Evolutionary conservation across 1,140 invertebrate species (phyloP), one percentile per base, ranked within the genome.

Genomic region (Drosophila novamexicana): DNA sequence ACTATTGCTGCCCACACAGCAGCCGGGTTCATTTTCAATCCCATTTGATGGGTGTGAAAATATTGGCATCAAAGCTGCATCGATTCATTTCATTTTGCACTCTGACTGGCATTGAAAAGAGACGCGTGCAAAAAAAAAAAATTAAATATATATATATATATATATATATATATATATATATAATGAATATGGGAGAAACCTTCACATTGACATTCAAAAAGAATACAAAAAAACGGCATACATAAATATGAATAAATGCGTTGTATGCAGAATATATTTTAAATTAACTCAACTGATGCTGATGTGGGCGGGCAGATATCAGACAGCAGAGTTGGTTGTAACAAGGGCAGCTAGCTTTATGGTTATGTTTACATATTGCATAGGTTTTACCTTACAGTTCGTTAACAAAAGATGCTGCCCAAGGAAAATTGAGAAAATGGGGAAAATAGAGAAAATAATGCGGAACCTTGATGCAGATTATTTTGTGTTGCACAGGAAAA

Each of bases 141-240:
- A 10, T 7, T 5, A 47, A 47, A 47, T 22, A n/a, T n/a, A n/a
- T n/a, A n/a, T n/a, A n/a, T n/a, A n/a, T n/a, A n/a, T n/a, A n/a
- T n/a, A n/a, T n/a, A 14, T 14, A 14, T 0, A 9, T 29, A 18
- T 10, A 49, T 18, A 9, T 29, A 18, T 18, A 49, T 34, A 36
- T 14, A 37, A 39, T 14, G 29, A 14, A 62, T 49, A 32, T 16
- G 10, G 7, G 14, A 45, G 56, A 63, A 77, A 75, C 54, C 59
- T 75, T 75, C 54, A 50, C 70, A 77, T 74, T 74, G 64, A 68
- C 64, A 74, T 69, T 63, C 64, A 59, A 75, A 63, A 53, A 14
- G 59, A 47, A 59, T n/a, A 22, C 4, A 54, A 61, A 54, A 32
- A n/a, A 12, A 18, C 22, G 36, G 10, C 16, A n/a, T 18, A 59